Evolutionary conservation across 2,113 vertebrate species (phyloP), one percentile per base, ranked within the genome.

Genomic region (Pluvialis apricaria): DNA sequence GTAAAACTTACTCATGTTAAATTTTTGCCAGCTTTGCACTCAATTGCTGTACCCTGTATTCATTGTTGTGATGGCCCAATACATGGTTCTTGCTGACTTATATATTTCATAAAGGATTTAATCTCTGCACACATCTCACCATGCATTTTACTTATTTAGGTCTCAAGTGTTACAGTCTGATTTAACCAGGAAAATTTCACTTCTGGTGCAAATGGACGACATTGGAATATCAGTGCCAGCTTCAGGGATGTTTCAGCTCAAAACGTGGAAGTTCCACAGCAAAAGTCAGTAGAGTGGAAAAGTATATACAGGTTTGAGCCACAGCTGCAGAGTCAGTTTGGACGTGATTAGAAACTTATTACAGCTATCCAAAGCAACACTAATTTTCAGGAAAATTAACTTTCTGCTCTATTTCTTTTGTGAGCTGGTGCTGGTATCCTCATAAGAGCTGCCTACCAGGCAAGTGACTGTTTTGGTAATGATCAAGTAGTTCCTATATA

Each of bases 381-480:
- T 88, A 73, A 95, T 96, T 94, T 92, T 92, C 73, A 95, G 91
- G 78, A 91, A 92, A 88, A 90, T 87, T 92, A 85, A 66, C 92
- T 82, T 95, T 91, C 94, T 92, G 58, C 84, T 89, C 73, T 81
- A 11, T 91, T 94, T 90, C 75, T 77, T 85, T 80, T 60, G 66
- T 91, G 77, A 60, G 36, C 65, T 86, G 40, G 15, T 61, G 31
- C 72, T 95, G 26, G 13, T 72, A 66, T 61, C 15, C 42, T 91
- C 40, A 0, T 69, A 87, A 87, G 77, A 68, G 57, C 71, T 93
- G 61, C 68, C n/a, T 26, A 77, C 14, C 17, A 38, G 75, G 31
- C 81, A 69, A 87, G 20, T 32, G 66, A 61, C 61, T 70, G 24
- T 72, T 93, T 75, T 55, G 20, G 32, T 88, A 80, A 49, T 34